Base-by-base conservation (phyloP, 2,797 vertebrate species). In the Tapera naevia region DNA sequence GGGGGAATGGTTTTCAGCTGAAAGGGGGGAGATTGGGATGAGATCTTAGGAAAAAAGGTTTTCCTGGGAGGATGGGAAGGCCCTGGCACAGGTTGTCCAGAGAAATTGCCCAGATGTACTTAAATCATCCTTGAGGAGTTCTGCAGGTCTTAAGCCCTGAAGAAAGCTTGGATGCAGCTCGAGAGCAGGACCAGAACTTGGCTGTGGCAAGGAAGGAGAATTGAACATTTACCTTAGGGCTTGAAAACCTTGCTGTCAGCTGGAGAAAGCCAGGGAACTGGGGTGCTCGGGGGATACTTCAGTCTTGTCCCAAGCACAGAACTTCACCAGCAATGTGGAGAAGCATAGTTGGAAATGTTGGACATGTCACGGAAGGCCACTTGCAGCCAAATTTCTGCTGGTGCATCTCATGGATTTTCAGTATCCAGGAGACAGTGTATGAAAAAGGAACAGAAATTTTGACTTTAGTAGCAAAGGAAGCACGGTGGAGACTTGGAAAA, bases 261-360 rank as follows among this genome's bases (percentile, higher is more conserved):
- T 58, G 50, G 54, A 71, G 28, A 17, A 71, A n/a, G 14, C 10
- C n/a, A 16, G 24, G 53, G 64, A 67, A 23, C 3, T 9, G 35
- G 3, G 27, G 4, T 18, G 27, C 10, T 46, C 2, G 13, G 19
- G 13, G 13, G 17, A 33, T 45, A 8, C 48, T 62, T 66, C 39
- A 32, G 48, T 50, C 56, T 83, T 39, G n/a, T 39, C 43, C 61
- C 27, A 35, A 45, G 64, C 37, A n/a, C 62, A 67, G 58, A 92
- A 37, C 48, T 17, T 46, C 39, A 4, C 19, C 37, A 51, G 50
- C 45, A 58, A 10, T 0, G 0, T 4, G 23, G 37, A 89, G 19
- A 67, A 61, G 41, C 19, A 4, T 0, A 0, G 6, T 14, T 91
- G 66, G 41, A 69, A 60, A 41, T 22, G n/a, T 11, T 50, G 60